phyloP scores from a whole-genome alignment of 2,113 vertebrate genomes.

The Oreocharis arfaki region DNA sequence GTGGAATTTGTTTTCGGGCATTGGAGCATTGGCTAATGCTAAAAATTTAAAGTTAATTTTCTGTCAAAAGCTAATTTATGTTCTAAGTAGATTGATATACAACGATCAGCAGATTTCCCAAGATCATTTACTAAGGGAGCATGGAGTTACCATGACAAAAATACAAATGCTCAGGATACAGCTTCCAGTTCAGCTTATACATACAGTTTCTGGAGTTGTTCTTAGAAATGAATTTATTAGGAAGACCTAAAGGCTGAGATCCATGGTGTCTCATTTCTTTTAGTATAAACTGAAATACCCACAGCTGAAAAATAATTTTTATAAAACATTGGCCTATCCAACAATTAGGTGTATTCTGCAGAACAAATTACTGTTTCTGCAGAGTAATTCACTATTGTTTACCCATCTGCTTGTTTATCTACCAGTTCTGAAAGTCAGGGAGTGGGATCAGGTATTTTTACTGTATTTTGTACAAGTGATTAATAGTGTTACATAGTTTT shows the following conservation, averaged over 20 bases:
- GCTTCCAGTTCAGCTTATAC: not conserved
- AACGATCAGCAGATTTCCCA: not conserved
- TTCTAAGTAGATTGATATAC: not conserved
- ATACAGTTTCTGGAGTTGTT: not conserved
- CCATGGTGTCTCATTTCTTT: not conserved
- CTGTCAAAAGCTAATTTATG: not conserved
- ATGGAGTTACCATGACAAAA: not conserved
- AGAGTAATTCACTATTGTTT: not conserved
- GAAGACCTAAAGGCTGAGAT: not conserved
- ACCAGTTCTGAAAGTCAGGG: not conserved
- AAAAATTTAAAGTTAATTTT: not conserved
- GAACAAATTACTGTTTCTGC: not conserved
- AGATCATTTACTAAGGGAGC: not conserved
- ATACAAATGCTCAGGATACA: not conserved
- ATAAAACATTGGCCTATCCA: not conserved
- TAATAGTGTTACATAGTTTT: not conserved
- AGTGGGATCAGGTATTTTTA: not conserved
- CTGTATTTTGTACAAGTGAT: not conserved
- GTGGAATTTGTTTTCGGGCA: constrained; percentile 18
- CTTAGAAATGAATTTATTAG: not conserved
- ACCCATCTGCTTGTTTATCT: not conserved
- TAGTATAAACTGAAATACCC: not conserved
- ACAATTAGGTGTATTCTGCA: not conserved
- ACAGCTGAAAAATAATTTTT: not conserved
- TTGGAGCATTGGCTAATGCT: not conserved